Conservation (phyloP, 1,140 invertebrate genomes). For the Anastrepha obliqua region DNA sequence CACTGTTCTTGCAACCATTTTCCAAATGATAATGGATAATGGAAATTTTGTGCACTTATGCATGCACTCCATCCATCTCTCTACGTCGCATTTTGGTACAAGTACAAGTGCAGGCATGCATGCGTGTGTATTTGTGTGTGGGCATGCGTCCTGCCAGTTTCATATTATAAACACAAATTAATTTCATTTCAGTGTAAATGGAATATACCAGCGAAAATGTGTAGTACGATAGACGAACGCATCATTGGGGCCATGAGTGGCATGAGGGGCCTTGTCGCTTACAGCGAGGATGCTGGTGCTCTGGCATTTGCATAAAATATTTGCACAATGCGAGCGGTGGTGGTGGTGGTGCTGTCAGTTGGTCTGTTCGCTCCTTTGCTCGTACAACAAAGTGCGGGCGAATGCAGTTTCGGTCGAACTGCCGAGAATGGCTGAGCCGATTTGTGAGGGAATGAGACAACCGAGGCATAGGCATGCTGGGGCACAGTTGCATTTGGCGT, state of each 20-base stretch:
- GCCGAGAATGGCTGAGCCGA: neutral
- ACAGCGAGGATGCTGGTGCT: conserved; percentile 59
- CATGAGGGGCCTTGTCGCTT: conserved; percentile 17
- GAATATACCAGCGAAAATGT: conserved; percentile 52
- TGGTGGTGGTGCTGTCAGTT: neutral
- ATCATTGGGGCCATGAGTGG: conserved; percentile 61
- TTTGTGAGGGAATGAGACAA: neutral
- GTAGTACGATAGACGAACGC: conserved; percentile 58
- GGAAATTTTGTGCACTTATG: conserved; percentile 51
- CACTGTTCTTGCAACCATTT: neutral
- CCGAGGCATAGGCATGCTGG: neutral
- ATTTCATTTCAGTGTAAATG: conserved; percentile 69
- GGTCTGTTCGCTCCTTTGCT: neutral
- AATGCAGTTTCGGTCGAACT: conserved; percentile 28
- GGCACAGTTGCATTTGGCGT: conserved; percentile 57
- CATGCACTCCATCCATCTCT: conserved; percentile 4
- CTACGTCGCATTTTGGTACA: neutral
- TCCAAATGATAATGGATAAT: conserved; percentile 51
- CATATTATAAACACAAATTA: conserved; percentile 73
- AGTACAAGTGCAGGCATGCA: neutral
- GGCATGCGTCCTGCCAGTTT: conserved; percentile 35
- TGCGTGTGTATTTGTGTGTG: neutral
- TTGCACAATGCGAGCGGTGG: conserved; percentile 62
- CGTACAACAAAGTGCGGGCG: conserved; percentile 31
- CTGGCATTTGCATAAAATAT: conserved; percentile 74